phyloP scores from a whole-genome alignment of 2,888 invertebrate genomes.

The Lymantria dispar region DNA sequence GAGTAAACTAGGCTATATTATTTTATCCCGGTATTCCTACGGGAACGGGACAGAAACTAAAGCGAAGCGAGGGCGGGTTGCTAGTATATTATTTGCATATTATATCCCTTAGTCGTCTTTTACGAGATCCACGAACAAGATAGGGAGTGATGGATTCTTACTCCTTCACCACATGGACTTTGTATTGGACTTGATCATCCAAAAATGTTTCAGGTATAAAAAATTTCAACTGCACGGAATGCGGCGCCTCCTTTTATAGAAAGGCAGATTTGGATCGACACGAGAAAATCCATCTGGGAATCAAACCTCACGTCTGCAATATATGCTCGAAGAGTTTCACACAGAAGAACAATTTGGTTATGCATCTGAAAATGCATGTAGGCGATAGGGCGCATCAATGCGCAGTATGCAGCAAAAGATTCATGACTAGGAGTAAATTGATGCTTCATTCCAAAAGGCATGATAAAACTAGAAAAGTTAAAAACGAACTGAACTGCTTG shows the following conservation, averaged over 20 bases:
- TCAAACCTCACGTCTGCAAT: constrained; percentile 62
- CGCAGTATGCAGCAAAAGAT: constrained; percentile 52
- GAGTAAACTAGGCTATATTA: too few species aligned
- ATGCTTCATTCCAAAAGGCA: constrained; percentile 55
- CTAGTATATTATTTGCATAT: too few species aligned
- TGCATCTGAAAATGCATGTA: constrained; percentile 65
- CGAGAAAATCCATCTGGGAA: constrained; percentile 62
- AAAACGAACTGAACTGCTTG: constrained; percentile 20
- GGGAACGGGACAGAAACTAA: too few species aligned
- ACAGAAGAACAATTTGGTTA: constrained; percentile 65
- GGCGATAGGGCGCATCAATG: constrained; percentile 61
- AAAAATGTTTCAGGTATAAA: constrained; percentile 41
- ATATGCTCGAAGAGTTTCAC: constrained; percentile 66
- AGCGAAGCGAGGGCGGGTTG: too few species aligned
- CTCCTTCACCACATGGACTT: too few species aligned
- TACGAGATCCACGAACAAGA: too few species aligned
- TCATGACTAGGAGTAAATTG: constrained; percentile 61
- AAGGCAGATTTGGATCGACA: constrained; percentile 67
- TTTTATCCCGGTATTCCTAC: too few species aligned
- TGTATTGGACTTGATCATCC: too few species aligned
- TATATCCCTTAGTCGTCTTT: too few species aligned
- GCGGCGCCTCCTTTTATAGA: constrained; percentile 61
- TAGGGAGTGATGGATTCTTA: too few species aligned
- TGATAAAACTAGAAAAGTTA: constrained; percentile 54
- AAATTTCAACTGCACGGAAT: constrained; percentile 59